Base-by-base conservation (phyloP, 2,888 invertebrate species). In the Marasmarcha lunaedactyla region DNA sequence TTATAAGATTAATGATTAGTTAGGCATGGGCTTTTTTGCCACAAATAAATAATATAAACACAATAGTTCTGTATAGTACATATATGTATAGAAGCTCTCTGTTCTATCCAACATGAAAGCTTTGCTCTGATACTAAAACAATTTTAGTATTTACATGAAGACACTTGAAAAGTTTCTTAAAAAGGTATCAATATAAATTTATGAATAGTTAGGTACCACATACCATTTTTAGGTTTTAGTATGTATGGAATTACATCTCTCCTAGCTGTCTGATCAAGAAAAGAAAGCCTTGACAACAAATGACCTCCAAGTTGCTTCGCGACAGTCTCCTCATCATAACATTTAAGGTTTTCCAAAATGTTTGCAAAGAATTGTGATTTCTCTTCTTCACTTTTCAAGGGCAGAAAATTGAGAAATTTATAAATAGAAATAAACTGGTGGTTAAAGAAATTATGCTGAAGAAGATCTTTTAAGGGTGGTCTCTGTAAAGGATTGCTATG, bases 381-480 rank as follows among this genome's bases (percentile, higher is more conserved):
- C 51, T 95, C 94, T 38, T 84, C 79, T 50, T 90, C 90, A 41
- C 84, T 85, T 66, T 95, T 95, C 27, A 95, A 62, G 1, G 95
- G 92, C 39, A 96, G 73, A 61, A 93, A 92, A 51, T 89, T 89
- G 0, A 96, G 78, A 71, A 95, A 95, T 46, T 91, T 90, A 63
- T 94, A 89, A 49, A 95, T 91, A 14, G 87, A 81, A 44, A 95
- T 89, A 63, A 95, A 95, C 55, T 94, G 92, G 59, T 94, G 93
- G 53, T 90, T 92, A 59, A 92, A 95, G 69, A 93, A 92, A 35
- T 87, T 87, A 70, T 94, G 92, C 38, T 87, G 71, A 1, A 92
- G 71, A 20, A 92, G 74, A 14, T 87, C 84, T 5, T 87, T 85
- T 25, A 95, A 76, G 45, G 85, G 87, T 2, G 93, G 92, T 40